Conservation (phyloP, 2,113 vertebrate species). For the Phalacrocorax carbo region DNA sequence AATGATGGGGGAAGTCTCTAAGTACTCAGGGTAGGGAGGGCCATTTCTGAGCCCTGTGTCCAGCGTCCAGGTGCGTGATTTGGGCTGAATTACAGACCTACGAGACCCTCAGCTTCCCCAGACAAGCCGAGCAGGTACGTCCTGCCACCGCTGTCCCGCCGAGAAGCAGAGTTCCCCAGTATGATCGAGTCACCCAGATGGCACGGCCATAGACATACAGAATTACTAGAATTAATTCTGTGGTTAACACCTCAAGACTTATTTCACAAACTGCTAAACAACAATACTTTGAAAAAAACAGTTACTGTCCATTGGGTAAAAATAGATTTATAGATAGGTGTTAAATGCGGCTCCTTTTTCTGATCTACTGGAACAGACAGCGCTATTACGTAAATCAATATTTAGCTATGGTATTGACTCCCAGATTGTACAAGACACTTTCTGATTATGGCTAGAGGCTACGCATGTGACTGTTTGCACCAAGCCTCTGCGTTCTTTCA, state of each 20-base stretch:
- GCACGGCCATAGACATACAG: rapidly evolving
- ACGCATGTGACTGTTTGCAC: rapidly evolving
- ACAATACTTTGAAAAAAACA: not conserved
- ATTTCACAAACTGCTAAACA: not conserved
- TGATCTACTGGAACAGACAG: not conserved
- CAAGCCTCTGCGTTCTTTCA: not conserved
- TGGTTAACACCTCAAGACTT: not conserved
- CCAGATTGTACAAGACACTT: not conserved
- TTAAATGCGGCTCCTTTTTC: not conserved
- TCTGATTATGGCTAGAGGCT: not conserved
- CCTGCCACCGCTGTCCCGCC: rapidly evolving
- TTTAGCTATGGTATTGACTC: not conserved
- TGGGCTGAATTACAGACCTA: not conserved
- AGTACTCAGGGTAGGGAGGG: rapidly evolving
- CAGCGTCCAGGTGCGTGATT: not conserved
- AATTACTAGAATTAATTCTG: not conserved
- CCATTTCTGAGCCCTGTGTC: not conserved
- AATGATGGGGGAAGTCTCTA: not conserved
- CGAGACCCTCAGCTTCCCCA: not conserved
- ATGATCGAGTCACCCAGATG: rapidly evolving
- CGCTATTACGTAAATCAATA: not conserved
- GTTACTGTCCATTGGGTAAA: conserved; percentile 7
- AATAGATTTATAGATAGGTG: not conserved
- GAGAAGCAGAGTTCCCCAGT: not conserved
- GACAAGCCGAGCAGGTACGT: not conserved